phyloP scores from a whole-genome alignment of 2,113 vertebrate species.

The Nansenia antarctica region DNA sequence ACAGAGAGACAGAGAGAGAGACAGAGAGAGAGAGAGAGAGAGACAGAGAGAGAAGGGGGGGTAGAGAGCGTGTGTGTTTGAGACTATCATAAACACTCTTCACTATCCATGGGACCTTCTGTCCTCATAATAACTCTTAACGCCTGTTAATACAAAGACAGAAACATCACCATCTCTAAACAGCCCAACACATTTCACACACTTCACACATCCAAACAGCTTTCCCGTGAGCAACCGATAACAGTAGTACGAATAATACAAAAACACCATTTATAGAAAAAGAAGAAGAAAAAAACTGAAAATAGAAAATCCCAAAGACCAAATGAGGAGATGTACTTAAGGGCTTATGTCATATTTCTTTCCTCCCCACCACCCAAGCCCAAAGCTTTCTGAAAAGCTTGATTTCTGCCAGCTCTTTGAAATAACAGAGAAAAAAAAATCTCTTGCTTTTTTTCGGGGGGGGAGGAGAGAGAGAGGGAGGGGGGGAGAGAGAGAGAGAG shows the following conservation, averaged over 20 bases:
- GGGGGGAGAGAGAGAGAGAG: not conserved
- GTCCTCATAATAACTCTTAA: conserved; percentile 25
- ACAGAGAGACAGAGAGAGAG: not conserved
- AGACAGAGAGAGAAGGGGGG: not conserved
- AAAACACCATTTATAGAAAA: conserved; percentile 19
- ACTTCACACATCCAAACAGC: conserved; percentile 12
- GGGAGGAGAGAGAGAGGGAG: not conserved
- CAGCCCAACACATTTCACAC: conserved; percentile 25
- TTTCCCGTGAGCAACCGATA: conserved; percentile 24
- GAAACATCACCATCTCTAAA: conserved; percentile 11
- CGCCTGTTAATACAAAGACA: conserved; percentile 23
- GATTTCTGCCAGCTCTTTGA: conserved; percentile 37
- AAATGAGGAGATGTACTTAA: conserved; percentile 40
- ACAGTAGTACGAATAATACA: conserved; percentile 24
- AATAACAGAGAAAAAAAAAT: conserved; percentile 29
- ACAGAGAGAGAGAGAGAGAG: no score
- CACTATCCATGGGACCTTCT: not conserved
- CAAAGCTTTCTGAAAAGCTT: conserved; percentile 34
- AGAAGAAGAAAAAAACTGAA: conserved; percentile 9
- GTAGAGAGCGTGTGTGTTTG: not conserved
- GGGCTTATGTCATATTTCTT: conserved; percentile 40
- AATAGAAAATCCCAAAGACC: conserved; percentile 32
- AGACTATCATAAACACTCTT: not conserved
- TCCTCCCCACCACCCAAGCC: conserved; percentile 15
- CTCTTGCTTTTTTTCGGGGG: conserved; percentile 17